Percentiles rank a stretch among this genome's conserved stretches.
Evolutionary conservation across 2,113 vertebrate species (phyloP).

Genomic region (Dendropsophus ebraccatus): DNA sequence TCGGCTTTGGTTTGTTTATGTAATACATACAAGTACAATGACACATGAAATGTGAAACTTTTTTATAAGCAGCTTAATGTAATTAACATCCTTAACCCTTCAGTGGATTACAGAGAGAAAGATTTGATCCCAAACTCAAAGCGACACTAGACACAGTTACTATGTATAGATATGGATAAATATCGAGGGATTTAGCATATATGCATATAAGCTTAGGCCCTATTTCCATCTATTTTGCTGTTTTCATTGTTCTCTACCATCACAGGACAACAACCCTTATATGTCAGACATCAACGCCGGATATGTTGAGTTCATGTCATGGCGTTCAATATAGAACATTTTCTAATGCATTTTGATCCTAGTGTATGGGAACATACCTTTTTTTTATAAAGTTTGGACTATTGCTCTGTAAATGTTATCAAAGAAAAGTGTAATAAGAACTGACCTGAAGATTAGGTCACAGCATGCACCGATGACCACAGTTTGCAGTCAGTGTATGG

Average conservation of each 20-base stretch:
- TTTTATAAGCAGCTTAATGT: constrained; percentile 18
- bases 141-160: neutral
- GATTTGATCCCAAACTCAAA: neutral
- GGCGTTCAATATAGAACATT: too few relatives aligned
- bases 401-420: neutral
- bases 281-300: too few relatives aligned
- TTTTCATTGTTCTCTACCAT: too few relatives aligned
- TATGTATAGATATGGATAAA: neutral
- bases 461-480: neutral
- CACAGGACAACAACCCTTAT: too few relatives aligned
- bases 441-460: neutral
- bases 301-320: too few relatives aligned
- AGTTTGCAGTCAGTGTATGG: neutral
- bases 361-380: too few relatives aligned
- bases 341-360: too few relatives aligned
- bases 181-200: neutral
- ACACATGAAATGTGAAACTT: constrained; percentile 25
- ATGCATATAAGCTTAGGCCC: neutral
- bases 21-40: constrained; percentile 25
- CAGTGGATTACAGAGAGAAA: neutral
- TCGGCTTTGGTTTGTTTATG: constrained; percentile 18
- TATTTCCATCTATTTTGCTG: too few relatives aligned
- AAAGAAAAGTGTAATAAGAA: neutral
- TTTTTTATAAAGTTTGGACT: neutral
- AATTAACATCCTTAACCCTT: constrained; percentile 40